These are phyloP conservation scores for Epistrophella euchroma DNA, from an alignment of 2,888 invertebrate genomes.

Conservation along the genomic window DNA sequence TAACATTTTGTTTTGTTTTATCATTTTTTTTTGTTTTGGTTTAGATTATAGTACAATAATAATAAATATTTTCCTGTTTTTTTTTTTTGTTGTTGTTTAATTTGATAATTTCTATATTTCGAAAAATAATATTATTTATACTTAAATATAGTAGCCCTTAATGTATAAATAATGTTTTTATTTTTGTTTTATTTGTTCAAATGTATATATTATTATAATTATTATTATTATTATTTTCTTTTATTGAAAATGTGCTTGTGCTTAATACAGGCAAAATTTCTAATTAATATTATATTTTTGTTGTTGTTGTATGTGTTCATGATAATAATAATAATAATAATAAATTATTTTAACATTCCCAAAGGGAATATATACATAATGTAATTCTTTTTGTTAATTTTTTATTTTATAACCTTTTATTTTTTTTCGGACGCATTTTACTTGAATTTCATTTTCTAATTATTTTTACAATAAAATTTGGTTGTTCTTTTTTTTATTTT, in stretches of 20 bases:
- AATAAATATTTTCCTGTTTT: slow-evolving; percentile 67
- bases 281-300: slow-evolving; percentile 57
- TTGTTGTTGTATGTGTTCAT: slow-evolving; percentile 53
- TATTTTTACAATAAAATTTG: slow-evolving; percentile 67
- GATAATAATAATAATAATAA: slow-evolving; percentile 56
- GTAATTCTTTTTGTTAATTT: slow-evolving; percentile 26
- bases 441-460: slow-evolving; percentile 75
- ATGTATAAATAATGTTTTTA: slow-evolving; percentile 55
- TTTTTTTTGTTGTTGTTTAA: slow-evolving; percentile 53
- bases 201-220: slow-evolving; percentile 64
- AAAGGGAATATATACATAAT: slow-evolving; percentile 57
- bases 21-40: slow-evolving; percentile 46
- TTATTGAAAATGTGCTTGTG: slow-evolving; percentile 65
- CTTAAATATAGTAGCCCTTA: slow-evolving; percentile 73
- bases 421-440: slow-evolving; percentile 74
- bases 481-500: slow-evolving; percentile 37
- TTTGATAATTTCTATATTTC: slow-evolving; percentile 70
- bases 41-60: slow-evolving; percentile 67
- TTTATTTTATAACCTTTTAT: slow-evolving; percentile 12
- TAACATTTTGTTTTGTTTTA: slow-evolving; percentile 64
- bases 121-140: slow-evolving; percentile 75
- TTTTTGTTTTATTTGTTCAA: slow-evolving; percentile 45
- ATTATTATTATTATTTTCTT: slow-evolving; percentile 46
- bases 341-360: slow-evolving; percentile 66
- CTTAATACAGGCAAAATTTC: slow-evolving; percentile 71